phyloP scores from a whole-genome alignment of 2,797 vertebrate species.

The Heterohyrax brucei region DNA sequence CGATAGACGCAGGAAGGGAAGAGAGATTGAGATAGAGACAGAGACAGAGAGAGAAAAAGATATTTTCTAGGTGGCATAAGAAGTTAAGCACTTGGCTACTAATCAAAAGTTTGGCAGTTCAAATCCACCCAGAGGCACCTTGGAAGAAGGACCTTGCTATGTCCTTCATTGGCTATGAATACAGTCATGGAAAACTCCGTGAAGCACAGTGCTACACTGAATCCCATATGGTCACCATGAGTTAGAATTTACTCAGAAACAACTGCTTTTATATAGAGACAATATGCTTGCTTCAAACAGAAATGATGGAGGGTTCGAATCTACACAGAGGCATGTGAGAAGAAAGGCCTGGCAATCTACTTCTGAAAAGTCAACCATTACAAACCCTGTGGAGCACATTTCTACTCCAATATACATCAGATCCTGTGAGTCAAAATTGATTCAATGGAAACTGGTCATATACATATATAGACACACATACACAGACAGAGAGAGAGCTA shows the following conservation, averaged over 20 bases:
- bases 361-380: background rate
- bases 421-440: background rate
- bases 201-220: background rate
- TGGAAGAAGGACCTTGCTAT: background rate
- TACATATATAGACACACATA: too few species aligned
- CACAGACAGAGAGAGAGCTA: too few species aligned
- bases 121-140: background rate
- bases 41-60: background rate
- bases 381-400: background rate
- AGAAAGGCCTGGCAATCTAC: background rate
- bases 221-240: background rate
- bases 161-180: background rate
- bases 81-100: background rate
- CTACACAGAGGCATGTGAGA: background rate
- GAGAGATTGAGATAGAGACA: too few species aligned
- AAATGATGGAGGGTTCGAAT: background rate
- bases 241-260: background rate
- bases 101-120: background rate
- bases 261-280: background rate
- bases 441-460: background rate
- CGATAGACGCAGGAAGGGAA: too few species aligned
- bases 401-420: background rate
- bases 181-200: background rate
- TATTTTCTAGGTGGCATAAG: background rate
- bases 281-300: background rate